Evolutionary conservation across 2,797 vertebrate species (phyloP), one percentile per base, ranked within the genome.

Genomic region (Labroides dimidiatus): DNA sequence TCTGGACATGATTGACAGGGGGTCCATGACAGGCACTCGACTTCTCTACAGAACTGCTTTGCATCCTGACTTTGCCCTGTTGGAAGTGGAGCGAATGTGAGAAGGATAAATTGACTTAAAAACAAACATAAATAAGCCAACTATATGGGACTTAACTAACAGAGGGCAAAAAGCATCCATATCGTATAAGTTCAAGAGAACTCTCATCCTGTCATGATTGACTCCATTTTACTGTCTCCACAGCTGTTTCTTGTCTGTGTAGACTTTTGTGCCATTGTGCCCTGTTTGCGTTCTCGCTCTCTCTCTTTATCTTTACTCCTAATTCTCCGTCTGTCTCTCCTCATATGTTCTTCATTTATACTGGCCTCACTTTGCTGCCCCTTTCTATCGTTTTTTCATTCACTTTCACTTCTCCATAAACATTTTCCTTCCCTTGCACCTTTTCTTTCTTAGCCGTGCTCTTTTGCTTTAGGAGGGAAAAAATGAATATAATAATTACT

Each of bases 211-310:
- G 82, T 83, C 81, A 81, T 75, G 54, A 82, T 70, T 78, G 82
- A 84, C 87, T 82, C 77, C 74, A 84, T 88, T 87, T 77, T 83
- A 80, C 69, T 78, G 85, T 90, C 87, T 89, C 71, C 87, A 90
- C 89, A 85, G 89, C 84, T 87, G 81, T 88, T 89, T 90, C 89
- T 62, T 87, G 82, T 91, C 87, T 82, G 89, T 90, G 88, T 87
- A 68, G 90, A 90, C 87, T 74, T 84, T 84, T 86, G 88, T 92
- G 92, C 89, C 91, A 92, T 93, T 78, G 88, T 89, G 87, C 90
- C 85, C 88, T 88, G 85, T 89, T 88, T 14, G 10, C 37, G 10
- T 14, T 39, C 37, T 39, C 12, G 10, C 37, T 39, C 37, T 39
- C 37, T 39, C 37, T 12, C 37, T 39, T 14, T 68, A 33, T 79